Evolutionary conservation across 2,797 vertebrate species (phyloP), one percentile per base, ranked within the genome.

Genomic region (Cuniculus paca): DNA sequence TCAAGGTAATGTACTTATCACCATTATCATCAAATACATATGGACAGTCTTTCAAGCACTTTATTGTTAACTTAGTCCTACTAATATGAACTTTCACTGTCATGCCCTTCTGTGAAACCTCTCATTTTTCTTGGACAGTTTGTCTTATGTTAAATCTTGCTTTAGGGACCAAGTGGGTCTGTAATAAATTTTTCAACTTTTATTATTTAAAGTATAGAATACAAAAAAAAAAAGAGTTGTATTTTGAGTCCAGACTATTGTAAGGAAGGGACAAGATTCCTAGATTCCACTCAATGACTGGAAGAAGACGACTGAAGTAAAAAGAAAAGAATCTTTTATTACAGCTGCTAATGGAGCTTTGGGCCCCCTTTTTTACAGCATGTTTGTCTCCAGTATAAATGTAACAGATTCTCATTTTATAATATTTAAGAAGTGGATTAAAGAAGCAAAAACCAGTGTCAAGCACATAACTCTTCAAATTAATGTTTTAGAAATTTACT

Each of bases 401-500:
- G 54, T 31, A 24, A 56, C 63, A 77, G 20, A 88, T 42, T 83
- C 34, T 50, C 36, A 86, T 78, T 87, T 79, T 45, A 50, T 70
- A 19, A 83, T 24, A 82, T 60, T 81, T 92, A 84, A 11, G 72
- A 48, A 83, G 72, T 94, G 12, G 10, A 83, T 36, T 90, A 26
- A 79, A 83, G 20, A 82, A 26, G 39, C 13, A 81, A 61, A 78
- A 88, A 14, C 39, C 72, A 39, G 68, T 70, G 74, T 0, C 5
- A 45, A 92, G 86, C 36, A 54, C 1, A 45, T 78, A 17, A 70
- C 39, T 45, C 50, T 12, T 0, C 50, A 58, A 86, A 50, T 77
- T 56, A 72, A 65, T 91, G 52, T 45, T 78, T 90, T 72, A 12
- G 45, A 89, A 63, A 96, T 86, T 81, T 89, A 5, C 34, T 78